A percentile compares a stretch with the other conserved stretches of the same genome.
These are phyloP conservation scores for Heliconius melpomene DNA, from an alignment of 1,140 invertebrate genomes.

Conservation along the genomic window DNA sequence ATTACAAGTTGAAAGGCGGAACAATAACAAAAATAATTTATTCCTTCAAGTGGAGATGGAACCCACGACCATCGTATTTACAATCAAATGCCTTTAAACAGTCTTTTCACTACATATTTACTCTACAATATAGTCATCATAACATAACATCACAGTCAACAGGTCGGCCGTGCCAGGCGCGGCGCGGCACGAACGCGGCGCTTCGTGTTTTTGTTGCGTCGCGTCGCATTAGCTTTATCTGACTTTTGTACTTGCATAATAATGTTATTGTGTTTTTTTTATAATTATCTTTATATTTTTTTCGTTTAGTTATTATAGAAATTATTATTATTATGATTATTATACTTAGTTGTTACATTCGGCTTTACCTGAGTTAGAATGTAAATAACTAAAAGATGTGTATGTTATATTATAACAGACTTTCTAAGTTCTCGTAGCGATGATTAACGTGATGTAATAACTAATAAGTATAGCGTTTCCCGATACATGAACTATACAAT, in stretches of 20 bases:
- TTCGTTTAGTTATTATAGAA: neutral
- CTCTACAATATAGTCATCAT: neutral
- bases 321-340: neutral
- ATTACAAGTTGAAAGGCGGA: too few species aligned
- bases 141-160: conserved; percentile 32
- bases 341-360: too few species aligned
- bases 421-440: too few species aligned
- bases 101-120: neutral
- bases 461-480: too few species aligned
- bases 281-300: neutral
- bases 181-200: conserved; percentile 43
- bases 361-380: too few species aligned
- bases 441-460: too few species aligned
- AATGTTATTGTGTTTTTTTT: neutral
- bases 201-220: conserved; percentile 47
- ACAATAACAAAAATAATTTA: too few species aligned
- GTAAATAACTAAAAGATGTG: too few species aligned
- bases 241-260: neutral
- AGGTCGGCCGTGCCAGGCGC: conserved; percentile 53
- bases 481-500: too few species aligned
- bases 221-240: conserved; percentile 18
- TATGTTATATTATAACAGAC: too few species aligned
- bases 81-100: neutral
- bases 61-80: too few species aligned
- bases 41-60: too few species aligned